A percentile compares a stretch with the other conserved stretches of the same genome.
Evolutionary conservation across 2,888 invertebrate species (phyloP).

Genomic region (Rhogogaster chlorosoma): DNA sequence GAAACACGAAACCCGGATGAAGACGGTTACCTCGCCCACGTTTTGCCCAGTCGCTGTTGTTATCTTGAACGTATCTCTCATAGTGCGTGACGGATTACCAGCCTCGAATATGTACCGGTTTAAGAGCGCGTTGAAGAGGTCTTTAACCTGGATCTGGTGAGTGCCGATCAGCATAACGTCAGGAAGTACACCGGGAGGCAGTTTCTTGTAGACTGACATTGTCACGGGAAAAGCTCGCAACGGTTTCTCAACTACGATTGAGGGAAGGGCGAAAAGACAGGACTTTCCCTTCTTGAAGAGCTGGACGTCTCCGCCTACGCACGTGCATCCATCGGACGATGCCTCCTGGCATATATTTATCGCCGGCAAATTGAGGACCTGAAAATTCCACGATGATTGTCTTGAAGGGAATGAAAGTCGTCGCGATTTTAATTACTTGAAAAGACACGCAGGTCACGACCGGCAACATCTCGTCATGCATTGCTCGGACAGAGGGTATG

Average conservation of each 20-base stretch:
- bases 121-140: conserved; percentile 82
- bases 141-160: conserved; percentile 81
- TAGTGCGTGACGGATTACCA: conserved; percentile 80
- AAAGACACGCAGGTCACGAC: conserved; percentile 82
- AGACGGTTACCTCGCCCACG: conserved; percentile 82
- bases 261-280: conserved; percentile 83
- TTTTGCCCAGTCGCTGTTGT: conserved; percentile 78
- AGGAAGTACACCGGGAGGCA: conserved; percentile 83
- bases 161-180: conserved; percentile 83
- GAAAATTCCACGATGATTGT: conserved; percentile 4
- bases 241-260: conserved; percentile 79
- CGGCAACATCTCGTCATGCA: conserved; percentile 68
- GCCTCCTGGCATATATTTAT: conserved; percentile 82
- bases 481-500: conserved; percentile 70
- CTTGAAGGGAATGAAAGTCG: neutral
- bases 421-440: conserved; percentile 69
- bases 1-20: conserved; percentile 84
- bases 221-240: conserved; percentile 81
- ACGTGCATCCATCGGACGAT: conserved; percentile 75
- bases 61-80: conserved; percentile 83
- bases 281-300: conserved; percentile 84
- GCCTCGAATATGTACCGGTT: conserved; percentile 73
- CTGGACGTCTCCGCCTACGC: conserved; percentile 76
- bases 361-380: conserved; percentile 81
- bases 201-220: conserved; percentile 81